Conservation (phyloP, 2,113 vertebrate genomes). For the Hipposideros armiger region DNA sequence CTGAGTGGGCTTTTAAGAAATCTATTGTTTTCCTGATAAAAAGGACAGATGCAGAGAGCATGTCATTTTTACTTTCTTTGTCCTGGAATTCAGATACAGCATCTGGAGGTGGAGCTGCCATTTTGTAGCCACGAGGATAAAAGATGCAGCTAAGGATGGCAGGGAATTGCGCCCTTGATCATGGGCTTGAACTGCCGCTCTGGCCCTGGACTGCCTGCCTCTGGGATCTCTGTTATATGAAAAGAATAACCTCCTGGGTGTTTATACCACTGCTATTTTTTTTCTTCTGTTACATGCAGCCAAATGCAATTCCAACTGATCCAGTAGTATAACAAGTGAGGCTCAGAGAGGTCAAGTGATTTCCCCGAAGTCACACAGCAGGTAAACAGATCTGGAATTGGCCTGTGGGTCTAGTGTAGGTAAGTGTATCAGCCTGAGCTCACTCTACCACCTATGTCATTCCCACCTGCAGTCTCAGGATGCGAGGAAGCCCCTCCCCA, state of each 20-base stretch:
- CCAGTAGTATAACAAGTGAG: background rate
- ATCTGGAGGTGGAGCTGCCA: background rate
- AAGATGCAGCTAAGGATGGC: background rate
- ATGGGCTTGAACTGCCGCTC: background rate
- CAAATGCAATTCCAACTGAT: background rate
- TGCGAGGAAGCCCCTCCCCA: background rate
- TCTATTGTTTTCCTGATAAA: background rate
- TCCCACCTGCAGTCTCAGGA: background rate
- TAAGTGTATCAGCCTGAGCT: background rate
- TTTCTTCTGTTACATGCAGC: background rate
- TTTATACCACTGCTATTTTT: background rate
- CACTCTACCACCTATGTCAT: background rate
- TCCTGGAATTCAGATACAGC: constrained; percentile 32
- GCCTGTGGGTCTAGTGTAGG: background rate
- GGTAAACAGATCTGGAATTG: background rate
- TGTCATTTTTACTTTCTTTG: background rate
- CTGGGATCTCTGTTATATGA: background rate
- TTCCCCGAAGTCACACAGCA: constrained; percentile 18
- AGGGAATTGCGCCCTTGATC: background rate
- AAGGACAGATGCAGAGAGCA: background rate
- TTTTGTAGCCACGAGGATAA: background rate
- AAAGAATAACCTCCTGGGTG: background rate
- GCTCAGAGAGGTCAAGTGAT: constrained; percentile 1
- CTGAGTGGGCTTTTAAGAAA: constrained; percentile 7
- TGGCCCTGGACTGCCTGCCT: background rate